A percentile compares a stretch with the other conserved stretches of the same genome.
These are phyloP conservation scores for Jordanella pulchra DNA, from an alignment of 2,797 vertebrate species.

Conservation along the genomic window DNA sequence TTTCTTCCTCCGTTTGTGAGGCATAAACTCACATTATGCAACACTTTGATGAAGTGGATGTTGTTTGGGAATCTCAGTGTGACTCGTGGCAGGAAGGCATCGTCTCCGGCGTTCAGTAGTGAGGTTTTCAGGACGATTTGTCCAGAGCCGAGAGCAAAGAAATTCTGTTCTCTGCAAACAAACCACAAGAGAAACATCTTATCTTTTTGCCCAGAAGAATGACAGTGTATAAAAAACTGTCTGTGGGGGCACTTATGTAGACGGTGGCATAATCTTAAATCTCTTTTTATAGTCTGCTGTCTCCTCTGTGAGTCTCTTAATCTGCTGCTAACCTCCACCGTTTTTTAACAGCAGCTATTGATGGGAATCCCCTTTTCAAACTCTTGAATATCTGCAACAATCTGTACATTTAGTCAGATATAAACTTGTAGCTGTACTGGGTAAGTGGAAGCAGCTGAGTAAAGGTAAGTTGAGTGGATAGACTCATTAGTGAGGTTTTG, in stretches of 20 bases:
- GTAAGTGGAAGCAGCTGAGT: neutral
- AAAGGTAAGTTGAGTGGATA: no score
- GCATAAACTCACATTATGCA: constrained; percentile 61
- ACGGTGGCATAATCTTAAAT: neutral
- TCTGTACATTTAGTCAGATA: neutral
- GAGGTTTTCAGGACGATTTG: constrained; percentile 85
- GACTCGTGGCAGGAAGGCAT: constrained; percentile 87
- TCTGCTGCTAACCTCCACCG: neutral
- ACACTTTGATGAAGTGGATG: constrained; percentile 88
- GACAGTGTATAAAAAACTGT: neutral
- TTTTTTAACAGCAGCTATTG: neutral
- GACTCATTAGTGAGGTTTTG: no score
- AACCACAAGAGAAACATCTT: neutral
- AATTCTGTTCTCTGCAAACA: constrained; percentile 64
- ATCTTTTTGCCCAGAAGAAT: neutral
- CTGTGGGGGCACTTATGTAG: neutral
- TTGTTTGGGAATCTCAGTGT: constrained; percentile 83
- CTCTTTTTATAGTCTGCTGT: neutral
- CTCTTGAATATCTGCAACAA: neutral
- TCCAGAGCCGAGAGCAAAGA: constrained; percentile 85
- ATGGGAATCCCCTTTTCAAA: neutral
- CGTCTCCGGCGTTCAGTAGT: constrained; percentile 87
- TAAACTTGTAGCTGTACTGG: neutral
- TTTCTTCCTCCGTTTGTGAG: neutral
- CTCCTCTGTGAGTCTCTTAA: neutral